Evolutionary conservation across 2,888 invertebrate species (phyloP), one percentile per base, ranked within the genome.

Genomic region (Dione vanillae): DNA sequence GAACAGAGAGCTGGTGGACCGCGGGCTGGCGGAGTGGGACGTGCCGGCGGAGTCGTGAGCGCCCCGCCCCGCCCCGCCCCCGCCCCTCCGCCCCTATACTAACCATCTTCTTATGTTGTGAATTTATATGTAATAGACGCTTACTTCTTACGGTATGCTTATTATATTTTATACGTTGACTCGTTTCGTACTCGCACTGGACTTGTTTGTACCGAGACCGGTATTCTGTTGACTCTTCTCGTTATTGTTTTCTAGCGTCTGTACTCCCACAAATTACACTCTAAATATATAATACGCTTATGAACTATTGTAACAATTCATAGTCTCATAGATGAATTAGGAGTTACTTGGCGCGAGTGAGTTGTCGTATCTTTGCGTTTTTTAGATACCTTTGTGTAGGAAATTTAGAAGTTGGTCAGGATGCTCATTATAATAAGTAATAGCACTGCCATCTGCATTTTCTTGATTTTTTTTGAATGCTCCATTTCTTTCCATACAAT

Each of bases 1-100:
- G 79, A 98, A 98, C 88, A 95, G 96, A 83, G 97, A 97, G 92
- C 94, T 98, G 82, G 96, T 97, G 79, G 96, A 96, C 79, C 95
- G 96, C 87, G 97, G 97, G 68, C 95, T 96, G 82, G 98, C 97
- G 65, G 95, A 96, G 83, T 97, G 97, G 96, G 93, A 92, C 75
- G 86, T 95, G 74, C 92, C 93, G 68, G 78, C 85, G 7, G 93
- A 93, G 80, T 90, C 92, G 86, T 92, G 92, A 92, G 83, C 80
- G 76, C 41, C 69, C 71, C 66, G 64, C 72, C 52, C 49, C 56
- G 37, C 65, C 67, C 20, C 54, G 67, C 52, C 61, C 54, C 54
- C 77, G 70, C 67, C 80, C 79, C 27, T 5, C 27, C 27, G 82
- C 86, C 84, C 16, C 0, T 14, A 14, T 14, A 7, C 12, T 49